Evolutionary conservation across 2,888 invertebrate genomes (phyloP).

Genomic region (Cataglyphis livida): DNA sequence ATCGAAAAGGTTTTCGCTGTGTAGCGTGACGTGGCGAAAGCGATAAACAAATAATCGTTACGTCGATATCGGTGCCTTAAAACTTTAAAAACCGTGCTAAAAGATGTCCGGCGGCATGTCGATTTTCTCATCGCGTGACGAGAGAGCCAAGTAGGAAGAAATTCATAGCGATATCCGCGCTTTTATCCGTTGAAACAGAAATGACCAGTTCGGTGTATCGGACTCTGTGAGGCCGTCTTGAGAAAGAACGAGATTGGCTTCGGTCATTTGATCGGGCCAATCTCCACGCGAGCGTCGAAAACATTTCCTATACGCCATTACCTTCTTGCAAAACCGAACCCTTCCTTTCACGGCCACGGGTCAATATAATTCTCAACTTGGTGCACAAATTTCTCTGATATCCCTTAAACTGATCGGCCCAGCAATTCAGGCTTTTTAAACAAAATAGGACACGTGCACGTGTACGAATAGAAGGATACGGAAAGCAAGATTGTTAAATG

Average conservation of each 20-base stretch:
- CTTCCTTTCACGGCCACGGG: conserved; percentile 1
- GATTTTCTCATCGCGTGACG: conserved; percentile 44
- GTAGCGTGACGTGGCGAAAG: conserved; percentile 16
- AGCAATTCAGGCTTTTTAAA: not conserved
- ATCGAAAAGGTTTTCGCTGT: conserved; percentile 53
- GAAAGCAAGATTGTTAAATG: not conserved
- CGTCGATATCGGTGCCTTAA: conserved; percentile 42
- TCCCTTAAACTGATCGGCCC: conserved; percentile 1
- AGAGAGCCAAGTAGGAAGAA: conserved; percentile 47
- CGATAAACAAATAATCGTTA: conserved; percentile 59
- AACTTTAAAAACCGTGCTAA: conserved; percentile 1
- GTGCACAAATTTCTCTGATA: conserved; percentile 48
- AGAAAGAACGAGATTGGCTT: conserved; percentile 61
- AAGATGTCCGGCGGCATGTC: conserved; percentile 35
- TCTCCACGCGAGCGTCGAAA: conserved; percentile 57
- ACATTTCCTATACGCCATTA: conserved; percentile 62
- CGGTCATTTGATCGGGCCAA: conserved; percentile 62
- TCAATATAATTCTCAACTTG: conserved; percentile 57
- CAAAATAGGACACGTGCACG: conserved; percentile 1
- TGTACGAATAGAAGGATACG: not conserved
- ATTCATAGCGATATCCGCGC: conserved; percentile 50
- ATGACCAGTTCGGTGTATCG: conserved; percentile 33
- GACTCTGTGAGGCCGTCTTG: conserved; percentile 28
- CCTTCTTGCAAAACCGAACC: conserved; percentile 8
- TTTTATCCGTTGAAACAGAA: conserved; percentile 59